phyloP scores from a whole-genome alignment of 2,888 invertebrate species.

The Lasius fuliginosus region DNA sequence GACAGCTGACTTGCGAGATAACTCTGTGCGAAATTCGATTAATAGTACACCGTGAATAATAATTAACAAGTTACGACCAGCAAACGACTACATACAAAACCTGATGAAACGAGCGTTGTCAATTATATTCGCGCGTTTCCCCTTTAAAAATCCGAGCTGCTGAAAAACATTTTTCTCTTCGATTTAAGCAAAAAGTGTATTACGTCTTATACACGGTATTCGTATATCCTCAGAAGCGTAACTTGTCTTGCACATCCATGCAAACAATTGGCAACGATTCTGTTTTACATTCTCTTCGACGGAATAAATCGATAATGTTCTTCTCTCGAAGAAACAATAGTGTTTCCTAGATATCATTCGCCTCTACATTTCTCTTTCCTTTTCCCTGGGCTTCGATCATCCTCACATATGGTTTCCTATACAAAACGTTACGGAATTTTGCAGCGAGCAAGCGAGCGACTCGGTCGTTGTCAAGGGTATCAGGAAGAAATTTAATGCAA shows the following conservation, averaged over 20 bases:
- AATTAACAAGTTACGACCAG: background rate
- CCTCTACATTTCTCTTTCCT: background rate
- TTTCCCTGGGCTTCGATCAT: constrained; percentile 17
- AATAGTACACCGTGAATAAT: constrained; percentile 8
- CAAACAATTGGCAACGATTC: background rate
- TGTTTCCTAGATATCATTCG: background rate
- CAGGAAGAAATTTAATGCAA: constrained; percentile 47
- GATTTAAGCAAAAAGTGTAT: background rate
- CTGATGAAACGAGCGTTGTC: background rate
- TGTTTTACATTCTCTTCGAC: background rate
- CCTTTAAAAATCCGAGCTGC: background rate
- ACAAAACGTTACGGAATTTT: constrained; percentile 13
- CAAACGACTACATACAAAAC: background rate
- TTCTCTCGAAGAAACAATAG: constrained; percentile 15
- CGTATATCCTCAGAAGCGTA: background rate
- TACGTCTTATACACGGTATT: background rate
- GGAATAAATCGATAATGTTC: constrained; percentile 12
- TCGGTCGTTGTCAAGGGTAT: constrained; percentile 3
- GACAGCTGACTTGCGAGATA: constrained; percentile 22
- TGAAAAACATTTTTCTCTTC: constrained; percentile 1
- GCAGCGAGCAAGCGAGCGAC: constrained; percentile 3
- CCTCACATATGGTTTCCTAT: constrained; percentile 2
- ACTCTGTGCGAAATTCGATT: constrained; percentile 36
- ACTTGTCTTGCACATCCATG: background rate
- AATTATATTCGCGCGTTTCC: background rate